Evolutionary conservation across 1,140 invertebrate genomes (phyloP).

Genomic region (Oryctes rhinoceros): DNA sequence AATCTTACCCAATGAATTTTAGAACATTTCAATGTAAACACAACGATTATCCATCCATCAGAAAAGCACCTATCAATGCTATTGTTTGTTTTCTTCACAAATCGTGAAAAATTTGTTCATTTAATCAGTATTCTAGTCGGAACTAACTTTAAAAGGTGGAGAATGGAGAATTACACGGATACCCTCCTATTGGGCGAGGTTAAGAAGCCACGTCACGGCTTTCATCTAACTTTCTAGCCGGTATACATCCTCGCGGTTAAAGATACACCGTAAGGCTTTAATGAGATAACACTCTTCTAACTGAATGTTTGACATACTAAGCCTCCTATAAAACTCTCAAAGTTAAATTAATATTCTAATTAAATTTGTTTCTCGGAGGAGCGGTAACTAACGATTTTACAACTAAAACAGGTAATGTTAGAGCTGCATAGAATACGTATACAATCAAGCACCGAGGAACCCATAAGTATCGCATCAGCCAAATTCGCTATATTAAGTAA

Average conservation of each 20-base stretch:
- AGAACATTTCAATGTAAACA: too few species aligned
- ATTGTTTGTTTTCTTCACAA: too few species aligned
- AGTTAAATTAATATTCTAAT: conserved; percentile 26
- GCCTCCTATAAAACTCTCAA: background rate
- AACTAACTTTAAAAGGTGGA: background rate
- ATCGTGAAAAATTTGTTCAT: too few species aligned
- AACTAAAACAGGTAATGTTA: background rate
- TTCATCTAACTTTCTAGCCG: background rate
- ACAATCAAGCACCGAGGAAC: background rate
- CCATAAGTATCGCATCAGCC: background rate
- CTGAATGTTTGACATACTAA: background rate
- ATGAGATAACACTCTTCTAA: conserved; percentile 12
- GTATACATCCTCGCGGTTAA: background rate
- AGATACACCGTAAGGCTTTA: conserved; percentile 1
- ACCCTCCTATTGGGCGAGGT: background rate
- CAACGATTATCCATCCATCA: too few species aligned
- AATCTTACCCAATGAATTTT: too few species aligned
- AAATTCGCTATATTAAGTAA: background rate
- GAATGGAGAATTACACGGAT: background rate
- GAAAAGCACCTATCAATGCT: too few species aligned
- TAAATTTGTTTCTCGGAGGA: background rate
- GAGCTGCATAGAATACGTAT: background rate
- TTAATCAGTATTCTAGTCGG: background rate
- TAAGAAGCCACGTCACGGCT: background rate
- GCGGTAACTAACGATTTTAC: background rate